These are phyloP conservation scores for Phoenicopterus ruber DNA, from an alignment of 2,113 vertebrate species.

Conservation along the genomic window DNA sequence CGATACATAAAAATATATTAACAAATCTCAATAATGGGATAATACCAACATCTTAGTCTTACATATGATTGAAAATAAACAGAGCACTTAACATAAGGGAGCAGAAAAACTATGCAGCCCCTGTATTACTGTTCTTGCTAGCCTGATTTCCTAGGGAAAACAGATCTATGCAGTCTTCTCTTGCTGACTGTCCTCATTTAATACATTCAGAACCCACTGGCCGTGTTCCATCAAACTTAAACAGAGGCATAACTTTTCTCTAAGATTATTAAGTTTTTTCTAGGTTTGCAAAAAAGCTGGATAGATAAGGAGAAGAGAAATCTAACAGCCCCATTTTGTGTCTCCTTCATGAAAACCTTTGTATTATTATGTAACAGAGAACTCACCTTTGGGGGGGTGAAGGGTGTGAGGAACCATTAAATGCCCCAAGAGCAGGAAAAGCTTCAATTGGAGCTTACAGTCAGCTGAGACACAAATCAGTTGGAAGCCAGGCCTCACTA, in stretches of 20 bases:
- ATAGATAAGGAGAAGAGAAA: neutral
- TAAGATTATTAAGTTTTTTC: neutral
- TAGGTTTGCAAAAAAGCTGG: neutral
- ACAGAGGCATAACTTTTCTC: neutral
- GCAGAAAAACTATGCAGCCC: neutral
- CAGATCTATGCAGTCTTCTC: neutral
- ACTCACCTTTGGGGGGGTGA: rapidly evolving
- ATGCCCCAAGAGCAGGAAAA: neutral
- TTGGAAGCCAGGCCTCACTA: neutral
- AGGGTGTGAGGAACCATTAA: neutral
- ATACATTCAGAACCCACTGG: neutral
- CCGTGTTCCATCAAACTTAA: neutral
- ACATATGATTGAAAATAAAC: neutral
- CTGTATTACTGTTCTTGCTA: neutral
- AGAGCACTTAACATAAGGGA: neutral
- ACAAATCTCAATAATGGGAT: neutral
- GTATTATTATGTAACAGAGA: neutral
- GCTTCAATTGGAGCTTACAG: neutral
- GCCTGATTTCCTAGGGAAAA: neutral
- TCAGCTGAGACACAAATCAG: neutral
- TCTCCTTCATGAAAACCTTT: neutral
- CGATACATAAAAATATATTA: neutral
- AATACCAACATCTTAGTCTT: neutral
- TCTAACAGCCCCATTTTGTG: neutral
- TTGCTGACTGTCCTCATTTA: neutral